Conservation (phyloP, 1,140 invertebrate genomes). For the Sminthurinus signatus region DNA sequence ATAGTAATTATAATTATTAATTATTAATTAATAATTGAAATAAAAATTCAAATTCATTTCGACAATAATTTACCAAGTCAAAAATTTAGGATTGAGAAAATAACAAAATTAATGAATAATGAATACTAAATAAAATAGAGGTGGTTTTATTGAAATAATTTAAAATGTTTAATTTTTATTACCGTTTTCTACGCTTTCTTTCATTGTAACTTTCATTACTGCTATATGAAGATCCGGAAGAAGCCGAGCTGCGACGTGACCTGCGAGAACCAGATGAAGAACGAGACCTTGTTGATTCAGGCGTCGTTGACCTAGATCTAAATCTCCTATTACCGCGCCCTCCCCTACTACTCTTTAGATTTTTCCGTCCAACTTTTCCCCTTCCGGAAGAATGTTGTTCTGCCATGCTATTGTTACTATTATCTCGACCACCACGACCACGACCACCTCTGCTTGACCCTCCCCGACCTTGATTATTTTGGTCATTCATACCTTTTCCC, state of each 20-base stretch:
- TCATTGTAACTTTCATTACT: conserved; percentile 8
- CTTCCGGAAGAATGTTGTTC: not conserved
- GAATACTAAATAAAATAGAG: not conserved
- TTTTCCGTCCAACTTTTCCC: not conserved
- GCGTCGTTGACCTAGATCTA: conserved; percentile 44
- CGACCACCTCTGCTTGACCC: too few relatives aligned
- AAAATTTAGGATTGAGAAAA: too few relatives aligned
- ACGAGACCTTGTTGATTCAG: conserved; percentile 35
- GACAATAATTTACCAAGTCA: too few relatives aligned
- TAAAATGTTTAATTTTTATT: too few relatives aligned
- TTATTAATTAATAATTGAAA: too few relatives aligned
- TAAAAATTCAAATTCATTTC: too few relatives aligned
- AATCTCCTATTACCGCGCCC: conserved; percentile 35
- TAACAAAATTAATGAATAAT: not conserved
- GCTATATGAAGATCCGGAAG: conserved; percentile 27
- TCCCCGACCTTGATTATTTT: conserved; percentile 43
- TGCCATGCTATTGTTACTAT: conserved; percentile 12
- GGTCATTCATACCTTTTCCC: conserved; percentile 45
- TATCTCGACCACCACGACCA: conserved; percentile 41
- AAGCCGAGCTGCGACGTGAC: conserved; percentile 50
- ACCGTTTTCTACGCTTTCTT: conserved; percentile 16
- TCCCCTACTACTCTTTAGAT: not conserved
- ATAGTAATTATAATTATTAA: too few relatives aligned
- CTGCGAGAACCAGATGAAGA: conserved; percentile 47
- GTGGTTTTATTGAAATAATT: not conserved